Evolutionary conservation across 2,797 vertebrate species (phyloP), one percentile per base, ranked within the genome.

Genomic region (Brachyrhaphis roseni): DNA sequence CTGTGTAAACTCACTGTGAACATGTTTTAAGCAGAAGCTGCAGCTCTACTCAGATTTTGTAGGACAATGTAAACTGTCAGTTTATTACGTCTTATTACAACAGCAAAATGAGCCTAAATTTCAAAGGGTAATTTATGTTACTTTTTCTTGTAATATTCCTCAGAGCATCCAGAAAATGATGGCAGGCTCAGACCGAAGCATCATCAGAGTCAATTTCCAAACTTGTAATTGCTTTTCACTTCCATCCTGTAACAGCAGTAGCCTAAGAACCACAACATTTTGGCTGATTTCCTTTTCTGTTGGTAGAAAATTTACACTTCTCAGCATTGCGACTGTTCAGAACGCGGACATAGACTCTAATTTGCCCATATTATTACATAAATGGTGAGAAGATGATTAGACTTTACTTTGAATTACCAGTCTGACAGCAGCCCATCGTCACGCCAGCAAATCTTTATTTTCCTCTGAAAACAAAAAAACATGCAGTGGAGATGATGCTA

Each of bases 181-280:
- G 43, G 13, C 49, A 55, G 68, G 53, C 84, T 80, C 75, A 59
- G 68, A 80, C 36, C 28, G 70, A 80, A 78, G 46, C 41, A 70
- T 79, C 70, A 74, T 78, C 36, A 49, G 59, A 72, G 75, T 75
- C 72, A 78, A 88, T 84, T 76, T 80, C 51, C 13, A 74, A 77
- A 84, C 34, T 78, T 18, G 34, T 86, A 4, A 79, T 83, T 78
- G 68, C 55, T 72, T 86, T 77, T 76, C 59, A 73, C 39, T 80
- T 82, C 73, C 73, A 47, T 64, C 76, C 20, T 59, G 46, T 36
- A 46, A 55, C 28, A 75, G 64, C 62, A 64, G 78, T 59, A 72
- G 47, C 28, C 57, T 78, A 45, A 79, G 73, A 76, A 70, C 46
- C n/a, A 70, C 64, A 57, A 59, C 82, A 78, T 73, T 26, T 78